Percentiles rank a stretch among this genome's conserved stretches.
These are phyloP conservation scores for Chaetorhynchus papuensis DNA, from an alignment of 2,113 vertebrate species.

Conservation along the genomic window DNA sequence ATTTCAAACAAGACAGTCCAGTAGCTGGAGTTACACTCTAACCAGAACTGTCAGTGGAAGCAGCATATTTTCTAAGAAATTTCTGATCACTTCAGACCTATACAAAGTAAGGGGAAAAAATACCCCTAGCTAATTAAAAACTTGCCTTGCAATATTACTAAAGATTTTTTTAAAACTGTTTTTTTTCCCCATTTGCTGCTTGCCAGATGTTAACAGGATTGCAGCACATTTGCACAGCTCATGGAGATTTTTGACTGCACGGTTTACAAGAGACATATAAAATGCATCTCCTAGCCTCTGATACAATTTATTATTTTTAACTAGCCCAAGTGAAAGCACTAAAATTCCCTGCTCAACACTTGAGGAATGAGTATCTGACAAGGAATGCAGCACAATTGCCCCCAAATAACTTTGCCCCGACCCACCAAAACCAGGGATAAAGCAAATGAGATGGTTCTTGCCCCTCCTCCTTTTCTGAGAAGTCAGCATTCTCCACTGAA, in stretches of 20 bases:
- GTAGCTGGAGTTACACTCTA: neutral
- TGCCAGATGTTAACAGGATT: constrained; percentile 38
- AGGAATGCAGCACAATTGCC: constrained; percentile 18
- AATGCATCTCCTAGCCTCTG: neutral
- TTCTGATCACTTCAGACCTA: neutral
- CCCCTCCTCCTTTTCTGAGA: constrained; percentile 32
- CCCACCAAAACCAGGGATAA: constrained; percentile 15
- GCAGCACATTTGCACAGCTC: constrained; percentile 40
- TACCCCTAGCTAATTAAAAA: neutral
- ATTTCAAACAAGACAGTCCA: neutral
- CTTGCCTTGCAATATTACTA: constrained; percentile 1
- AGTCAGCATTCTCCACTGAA: constrained; percentile 60
- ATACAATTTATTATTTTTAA: constrained; percentile 1
- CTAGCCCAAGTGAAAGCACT: neutral
- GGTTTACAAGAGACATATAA: constrained; percentile 30
- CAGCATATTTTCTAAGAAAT: neutral
- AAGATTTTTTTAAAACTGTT: neutral
- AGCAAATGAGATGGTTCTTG: constrained; percentile 33
- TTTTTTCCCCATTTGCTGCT: neutral
- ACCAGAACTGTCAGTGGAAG: neutral
- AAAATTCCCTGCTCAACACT: neutral
- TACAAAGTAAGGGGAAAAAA: neutral
- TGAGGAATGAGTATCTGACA: constrained; percentile 20
- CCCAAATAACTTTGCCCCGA: constrained; percentile 36
- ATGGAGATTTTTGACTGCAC: constrained; percentile 14